Evolutionary conservation across 2,888 invertebrate species (phyloP), one percentile per base, ranked within the genome.

Genomic region (Troilus luridus): DNA sequence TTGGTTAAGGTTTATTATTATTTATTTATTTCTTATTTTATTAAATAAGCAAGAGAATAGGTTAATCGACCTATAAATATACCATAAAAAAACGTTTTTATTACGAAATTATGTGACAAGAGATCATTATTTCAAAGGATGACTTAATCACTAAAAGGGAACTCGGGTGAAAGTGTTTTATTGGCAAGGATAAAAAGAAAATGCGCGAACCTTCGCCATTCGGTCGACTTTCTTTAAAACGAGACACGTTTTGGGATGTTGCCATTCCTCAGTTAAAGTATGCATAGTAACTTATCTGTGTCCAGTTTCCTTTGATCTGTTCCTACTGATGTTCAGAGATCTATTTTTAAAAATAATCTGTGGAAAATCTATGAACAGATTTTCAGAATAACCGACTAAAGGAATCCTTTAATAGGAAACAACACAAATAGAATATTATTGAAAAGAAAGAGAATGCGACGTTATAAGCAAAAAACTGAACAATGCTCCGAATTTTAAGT

Each of bases 121-220:
- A 77, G 72, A 77, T 77, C 9, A 67, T n/a, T n/a, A n/a, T 67
- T 67, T 67, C 72, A 27, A 77, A 9, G 27, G 11, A 77, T 77
- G 3, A 27, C 72, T 8, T 77, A 77, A 27, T 41, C 9, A 0
- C 27, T 17, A 77, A 77, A 77, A 41, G 72, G 17, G 17, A 77
- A 77, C 0, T 77, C 41, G 14, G 72, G 72, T 17, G 72, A 77
- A 77, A 77, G 72, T 19, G 72, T 77, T 77, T 41, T 41, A 77
- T 77, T 77, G 72, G 72, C 72, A 41, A 21, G 10, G 72, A 77
- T 41, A 19, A 77, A 77, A 77, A 24, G 72, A 77, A 77, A 77
- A 77, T 77, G 41, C 72, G 72, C 72, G 17, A 77, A 19, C 5
- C 72, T 14, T 77, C 72, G 10, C 27, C 17, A 77, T 0, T 24